Conservation (phyloP, 2,888 invertebrate species). For the Neoaliturus tenellus region DNA sequence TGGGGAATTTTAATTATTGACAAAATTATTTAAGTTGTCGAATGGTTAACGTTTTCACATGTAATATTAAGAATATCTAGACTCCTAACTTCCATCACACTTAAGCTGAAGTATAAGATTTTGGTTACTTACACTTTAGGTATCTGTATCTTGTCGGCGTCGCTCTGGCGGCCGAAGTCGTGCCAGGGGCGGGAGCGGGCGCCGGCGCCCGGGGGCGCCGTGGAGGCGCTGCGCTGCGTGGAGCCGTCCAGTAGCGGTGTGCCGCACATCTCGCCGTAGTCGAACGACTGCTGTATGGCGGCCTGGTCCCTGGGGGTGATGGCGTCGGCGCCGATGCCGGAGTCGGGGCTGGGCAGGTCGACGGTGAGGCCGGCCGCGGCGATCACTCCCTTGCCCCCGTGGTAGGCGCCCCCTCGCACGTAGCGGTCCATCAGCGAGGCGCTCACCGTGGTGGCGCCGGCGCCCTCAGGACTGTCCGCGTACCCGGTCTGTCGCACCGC, state of each 20-base stretch:
- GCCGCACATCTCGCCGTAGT: constrained; percentile 94
- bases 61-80: too few relatives aligned
- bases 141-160: constrained; percentile 97
- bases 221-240: constrained; percentile 62
- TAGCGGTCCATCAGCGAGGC: constrained; percentile 82
- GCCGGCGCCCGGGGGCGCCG: constrained; percentile 67
- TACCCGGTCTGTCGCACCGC: constrained; percentile 70
- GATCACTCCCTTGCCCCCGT: constrained; percentile 83
- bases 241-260: constrained; percentile 68
- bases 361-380: constrained; percentile 87
- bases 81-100: too few relatives aligned
- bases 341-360: constrained; percentile 96
- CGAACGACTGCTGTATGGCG: constrained; percentile 94
- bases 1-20: too few relatives aligned
- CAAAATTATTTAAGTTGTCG: too few relatives aligned
- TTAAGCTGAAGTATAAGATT: too few relatives aligned
- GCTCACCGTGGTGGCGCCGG: constrained; percentile 75
- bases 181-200: constrained; percentile 91
- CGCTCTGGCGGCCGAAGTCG: constrained; percentile 95
- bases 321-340: constrained; percentile 96
- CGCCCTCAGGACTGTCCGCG: constrained; percentile 72
- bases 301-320: constrained; percentile 94
- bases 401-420: constrained; percentile 78
- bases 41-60: too few relatives aligned
- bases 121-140: constrained; percentile 97